These are phyloP conservation scores for Vulpes ferrilata DNA, from an alignment of 2,113 vertebrate species.

Conservation along the genomic window DNA sequence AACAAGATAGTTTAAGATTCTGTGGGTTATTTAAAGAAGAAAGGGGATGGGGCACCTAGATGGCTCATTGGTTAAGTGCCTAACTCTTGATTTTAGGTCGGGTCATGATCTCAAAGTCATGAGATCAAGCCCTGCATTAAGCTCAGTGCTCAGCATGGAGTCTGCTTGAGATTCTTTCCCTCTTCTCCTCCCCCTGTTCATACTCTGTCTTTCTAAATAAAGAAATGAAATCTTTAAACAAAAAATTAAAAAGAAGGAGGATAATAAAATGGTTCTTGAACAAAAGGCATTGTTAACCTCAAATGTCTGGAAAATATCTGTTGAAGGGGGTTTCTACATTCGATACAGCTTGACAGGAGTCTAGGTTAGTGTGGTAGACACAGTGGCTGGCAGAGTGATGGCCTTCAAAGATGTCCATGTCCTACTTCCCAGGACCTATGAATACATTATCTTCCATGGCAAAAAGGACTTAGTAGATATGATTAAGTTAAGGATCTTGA, in stretches of 20 bases:
- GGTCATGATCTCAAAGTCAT: too few relatives aligned
- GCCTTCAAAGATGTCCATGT: neutral
- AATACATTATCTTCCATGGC: neutral
- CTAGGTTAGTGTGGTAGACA: neutral
- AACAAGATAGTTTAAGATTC: neutral
- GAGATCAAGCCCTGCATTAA: too few relatives aligned
- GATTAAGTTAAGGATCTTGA: neutral
- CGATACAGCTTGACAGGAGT: neutral
- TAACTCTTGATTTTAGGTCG: too few relatives aligned
- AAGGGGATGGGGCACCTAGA: neutral
- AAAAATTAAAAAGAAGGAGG: neutral
- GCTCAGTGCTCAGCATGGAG: neutral
- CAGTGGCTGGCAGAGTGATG: neutral
- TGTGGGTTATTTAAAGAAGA: constrained; percentile 3
- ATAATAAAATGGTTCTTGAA: neutral
- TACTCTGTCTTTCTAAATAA: too few relatives aligned
- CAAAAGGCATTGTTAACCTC: neutral
- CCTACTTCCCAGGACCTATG: neutral
- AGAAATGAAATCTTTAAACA: neutral
- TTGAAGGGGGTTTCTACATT: neutral
- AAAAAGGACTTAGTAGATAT: neutral
- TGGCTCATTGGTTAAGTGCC: too few relatives aligned
- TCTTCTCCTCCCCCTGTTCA: neutral
- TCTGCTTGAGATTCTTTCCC: neutral
- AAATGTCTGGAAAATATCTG: neutral